Evolutionary conservation across 2,113 vertebrate genomes (phyloP).

Genomic region (Melierax canorus): DNA sequence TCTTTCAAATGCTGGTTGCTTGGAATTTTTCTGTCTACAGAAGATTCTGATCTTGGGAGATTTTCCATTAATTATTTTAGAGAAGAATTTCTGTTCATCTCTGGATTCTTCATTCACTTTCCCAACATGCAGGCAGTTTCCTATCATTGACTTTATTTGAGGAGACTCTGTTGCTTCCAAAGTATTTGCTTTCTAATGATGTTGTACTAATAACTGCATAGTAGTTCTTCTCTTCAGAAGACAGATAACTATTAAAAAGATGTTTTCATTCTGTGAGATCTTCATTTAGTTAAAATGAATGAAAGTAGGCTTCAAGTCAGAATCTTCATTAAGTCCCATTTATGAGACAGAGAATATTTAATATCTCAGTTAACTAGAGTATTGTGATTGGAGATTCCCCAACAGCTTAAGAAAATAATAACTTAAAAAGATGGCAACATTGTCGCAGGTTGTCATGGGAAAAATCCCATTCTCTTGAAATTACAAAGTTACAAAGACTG

Average conservation of each 20-base stretch:
- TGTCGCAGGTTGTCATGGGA: not conserved
- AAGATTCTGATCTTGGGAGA: not conserved
- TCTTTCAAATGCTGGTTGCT: not conserved
- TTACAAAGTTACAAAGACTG: not conserved
- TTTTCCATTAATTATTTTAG: not conserved
- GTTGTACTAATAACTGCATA: not conserved
- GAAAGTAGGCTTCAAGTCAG: not conserved
- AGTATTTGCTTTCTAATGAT: not conserved
- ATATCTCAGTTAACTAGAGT: not conserved
- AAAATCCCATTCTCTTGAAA: not conserved
- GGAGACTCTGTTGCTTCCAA: not conserved
- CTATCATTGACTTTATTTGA: not conserved
- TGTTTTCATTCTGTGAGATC: not conserved
- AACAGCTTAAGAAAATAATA: not conserved
- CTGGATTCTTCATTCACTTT: not conserved
- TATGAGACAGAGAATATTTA: not conserved
- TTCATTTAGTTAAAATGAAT: not conserved
- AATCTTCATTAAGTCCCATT: not conserved
- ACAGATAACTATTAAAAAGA: not conserved
- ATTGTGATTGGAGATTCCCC: not conserved
- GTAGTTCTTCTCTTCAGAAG: not conserved
- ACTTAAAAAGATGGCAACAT: not conserved
- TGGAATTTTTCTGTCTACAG: not conserved
- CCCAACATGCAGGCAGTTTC: not conserved
- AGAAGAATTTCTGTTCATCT: not conserved